Base-by-base conservation (phyloP, 2,888 invertebrate genomes). In the Artemia sinica region DNA sequence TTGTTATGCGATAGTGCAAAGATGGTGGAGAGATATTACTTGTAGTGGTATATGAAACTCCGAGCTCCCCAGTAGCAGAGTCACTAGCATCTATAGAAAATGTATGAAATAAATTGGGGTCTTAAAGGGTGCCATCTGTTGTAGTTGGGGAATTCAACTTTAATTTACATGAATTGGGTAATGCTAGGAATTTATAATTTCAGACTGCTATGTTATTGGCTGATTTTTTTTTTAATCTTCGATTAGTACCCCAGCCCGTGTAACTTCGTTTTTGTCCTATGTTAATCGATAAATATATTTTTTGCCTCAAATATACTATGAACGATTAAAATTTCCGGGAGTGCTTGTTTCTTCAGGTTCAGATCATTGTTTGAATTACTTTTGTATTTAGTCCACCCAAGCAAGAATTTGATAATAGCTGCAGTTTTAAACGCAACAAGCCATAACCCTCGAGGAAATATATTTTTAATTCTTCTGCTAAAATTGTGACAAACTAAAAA, bases 221-320 rank as follows among this genome's bases (percentile, higher is more conserved):
- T 14, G 58, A 58, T 58, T 58, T 58, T 8, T 58, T 58, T n/a
- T n/a, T n/a, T n/a, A n/a, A 58, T 9, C 58, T n/a, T 58, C 58
- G 8, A 58, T 58, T 58, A 58, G 8, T 8, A 8, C 14, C 58
- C 58, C 58, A 58, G 1, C 58, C 1, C 0, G 58, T 58, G 58
- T 58, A 58, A 28, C n/a, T n/a, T n/a, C n/a, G n/a, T n/a, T n/a
- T n/a, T n/a, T n/a, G n/a, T n/a, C n/a, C n/a, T n/a, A n/a, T n/a
- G n/a, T n/a, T n/a, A n/a, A n/a, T n/a, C n/a, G n/a, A n/a, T n/a
- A n/a, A n/a, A n/a, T n/a, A n/a, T n/a, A n/a, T n/a, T n/a, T n/a
- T n/a, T n/a, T n/a, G n/a, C n/a, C n/a, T n/a, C n/a, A n/a, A n/a
- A n/a, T n/a, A n/a, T n/a, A n/a, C n/a, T n/a, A n/a, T n/a, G n/a